phyloP scores from a whole-genome alignment of 2,113 vertebrate species.

The human (Homo sapiens) region DNA sequence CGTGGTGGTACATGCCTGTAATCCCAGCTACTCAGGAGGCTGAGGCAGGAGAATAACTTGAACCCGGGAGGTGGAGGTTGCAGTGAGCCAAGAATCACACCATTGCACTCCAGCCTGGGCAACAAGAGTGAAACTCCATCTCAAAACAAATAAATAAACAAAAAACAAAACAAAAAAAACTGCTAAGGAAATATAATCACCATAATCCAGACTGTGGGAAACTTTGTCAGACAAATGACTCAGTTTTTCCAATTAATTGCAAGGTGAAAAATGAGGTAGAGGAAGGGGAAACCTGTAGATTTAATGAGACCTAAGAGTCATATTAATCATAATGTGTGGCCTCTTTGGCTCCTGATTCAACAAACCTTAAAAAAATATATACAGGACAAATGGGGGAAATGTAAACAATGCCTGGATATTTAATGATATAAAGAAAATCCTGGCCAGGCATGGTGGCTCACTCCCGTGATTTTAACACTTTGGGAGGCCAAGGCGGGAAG shows the following conservation, averaged over 20 bases:
- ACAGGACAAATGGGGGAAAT: not conserved
- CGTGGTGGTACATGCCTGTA: too few species aligned
- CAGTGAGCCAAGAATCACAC: too few species aligned
- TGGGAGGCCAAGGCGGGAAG: not conserved
- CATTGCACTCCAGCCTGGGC: too few species aligned
- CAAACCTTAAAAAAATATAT: not conserved
- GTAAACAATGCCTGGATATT: not conserved
- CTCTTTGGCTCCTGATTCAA: not conserved
- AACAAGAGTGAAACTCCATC: too few species aligned
- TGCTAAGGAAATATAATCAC: not conserved
- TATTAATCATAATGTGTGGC: not conserved
- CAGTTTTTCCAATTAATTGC: not conserved
- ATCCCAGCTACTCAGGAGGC: too few species aligned
- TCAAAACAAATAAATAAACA: too few species aligned
- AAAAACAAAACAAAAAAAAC: not conserved
- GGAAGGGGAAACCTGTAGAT: not conserved
- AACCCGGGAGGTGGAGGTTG: too few species aligned
- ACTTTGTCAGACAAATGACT: not conserved
- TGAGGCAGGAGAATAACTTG: too few species aligned
- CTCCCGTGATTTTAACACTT: not conserved
- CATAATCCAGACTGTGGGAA: not conserved
- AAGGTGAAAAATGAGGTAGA: not conserved
- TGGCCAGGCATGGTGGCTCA: not conserved
- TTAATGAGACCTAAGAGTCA: not conserved
- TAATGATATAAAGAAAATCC: not conserved